phyloP scores from a whole-genome alignment of 2,113 vertebrate genomes.

The Oryzias javanicus region DNA sequence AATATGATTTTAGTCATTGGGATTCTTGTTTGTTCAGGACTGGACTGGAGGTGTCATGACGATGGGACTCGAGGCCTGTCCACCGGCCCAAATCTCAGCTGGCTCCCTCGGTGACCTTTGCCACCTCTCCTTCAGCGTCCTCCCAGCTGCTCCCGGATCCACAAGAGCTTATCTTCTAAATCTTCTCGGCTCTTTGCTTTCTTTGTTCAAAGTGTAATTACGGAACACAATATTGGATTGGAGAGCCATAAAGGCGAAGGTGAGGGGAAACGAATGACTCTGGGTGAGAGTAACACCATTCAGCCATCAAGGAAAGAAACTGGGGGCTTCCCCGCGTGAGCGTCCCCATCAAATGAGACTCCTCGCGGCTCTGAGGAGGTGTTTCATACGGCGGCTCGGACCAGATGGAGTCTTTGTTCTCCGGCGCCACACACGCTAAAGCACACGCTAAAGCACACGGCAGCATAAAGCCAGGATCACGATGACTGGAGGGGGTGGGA shows the following conservation, averaged over 20 bases:
- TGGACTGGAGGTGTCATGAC: conserved; percentile 5
- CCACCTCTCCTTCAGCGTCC: conserved; percentile 21
- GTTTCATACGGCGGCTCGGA: conserved; percentile 47
- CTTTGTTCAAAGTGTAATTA: conserved; percentile 60
- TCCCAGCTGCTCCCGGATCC: conserved; percentile 57
- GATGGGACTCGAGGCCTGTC: conserved; percentile 22
- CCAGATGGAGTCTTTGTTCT: conserved; percentile 72
- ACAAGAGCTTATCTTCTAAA: conserved; percentile 52
- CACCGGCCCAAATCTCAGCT: conserved; percentile 38
- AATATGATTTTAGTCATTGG: neutral
- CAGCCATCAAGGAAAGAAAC: conserved; percentile 9
- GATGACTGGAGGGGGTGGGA: conserved; percentile 54
- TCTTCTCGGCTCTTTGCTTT: conserved; percentile 38
- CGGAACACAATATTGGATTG: conserved; percentile 23
- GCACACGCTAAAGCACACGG: conserved; percentile 13
- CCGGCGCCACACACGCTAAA: conserved; percentile 23
- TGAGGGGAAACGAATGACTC: conserved; percentile 29
- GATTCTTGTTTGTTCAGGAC: neutral
- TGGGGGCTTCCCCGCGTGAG: conserved; percentile 15
- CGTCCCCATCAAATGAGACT: conserved; percentile 36
- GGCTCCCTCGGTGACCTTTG: conserved; percentile 56
- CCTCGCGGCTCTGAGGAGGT: conserved; percentile 34
- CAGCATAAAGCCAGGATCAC: conserved; percentile 55
- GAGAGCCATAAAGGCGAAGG: conserved; percentile 27
- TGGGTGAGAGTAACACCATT: conserved; percentile 9